Base-by-base conservation (phyloP, 53 echinoderm and acorn worm genomes). In the Temnopleurus reevesii region DNA sequence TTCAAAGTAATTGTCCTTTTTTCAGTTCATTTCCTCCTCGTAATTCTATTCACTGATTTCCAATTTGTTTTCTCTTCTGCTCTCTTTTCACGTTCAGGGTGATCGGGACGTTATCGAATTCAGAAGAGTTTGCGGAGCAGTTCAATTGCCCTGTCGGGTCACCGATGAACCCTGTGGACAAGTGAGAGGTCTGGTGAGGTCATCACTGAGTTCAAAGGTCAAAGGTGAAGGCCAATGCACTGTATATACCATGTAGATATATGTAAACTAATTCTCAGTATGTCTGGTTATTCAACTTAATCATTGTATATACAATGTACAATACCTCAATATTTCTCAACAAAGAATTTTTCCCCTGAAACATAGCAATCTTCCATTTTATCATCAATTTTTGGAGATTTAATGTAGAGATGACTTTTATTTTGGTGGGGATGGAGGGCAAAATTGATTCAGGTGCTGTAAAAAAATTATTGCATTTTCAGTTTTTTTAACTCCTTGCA, bases 171-270 rank as follows among this genome's bases (percentile, higher is more conserved):
- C 97, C 97, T 4, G 54, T 56, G 18, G 61, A 96, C 23, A 97
- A 97, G 87, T 97, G 97, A 76, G 97, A 94, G 77, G 95, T 97
- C 60, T 97, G 97, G 97, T 97, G 92, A 92, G 85, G 45, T 61
- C 86, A 25, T 5, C 17, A 5, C 9, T 35, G 64, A 53, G 71
- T 51, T 89, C 76, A 89, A 53, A 53, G 76, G 33, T 59, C 46
- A 33, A 25, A 86, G 63, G 66, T 63, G 59, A 86, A 86, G 61
- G 15, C 86, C 5, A 64, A 26, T 63, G 53, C 83, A n/a, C 30
- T 36, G 34, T 55, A 83, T 56, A 83, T 34, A 83, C 6, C 29
- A 12, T 79, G 79, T 79, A 79, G 26, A 79, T 49, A 47, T 2
- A 46, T 79, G 79, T 79, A 49, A 17, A 79, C 79, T 26, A 38